phyloP scores from a whole-genome alignment of 2,888 invertebrate species.

The Seira ritae region DNA sequence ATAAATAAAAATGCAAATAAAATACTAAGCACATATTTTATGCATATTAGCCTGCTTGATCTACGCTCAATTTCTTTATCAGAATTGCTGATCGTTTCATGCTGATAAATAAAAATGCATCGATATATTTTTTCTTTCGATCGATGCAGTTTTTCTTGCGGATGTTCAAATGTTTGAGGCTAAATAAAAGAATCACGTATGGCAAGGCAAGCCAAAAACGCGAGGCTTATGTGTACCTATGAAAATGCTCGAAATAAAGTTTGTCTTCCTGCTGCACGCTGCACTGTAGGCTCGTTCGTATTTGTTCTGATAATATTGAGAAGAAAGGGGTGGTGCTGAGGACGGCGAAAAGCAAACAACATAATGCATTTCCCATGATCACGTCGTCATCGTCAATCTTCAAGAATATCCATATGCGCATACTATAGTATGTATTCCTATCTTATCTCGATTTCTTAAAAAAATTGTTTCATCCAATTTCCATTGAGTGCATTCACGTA shows the following conservation, averaged over 20 bases:
- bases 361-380: constrained; percentile 18
- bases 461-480: neutral
- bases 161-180: neutral
- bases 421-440: too few species aligned
- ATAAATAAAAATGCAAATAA: constrained; percentile 13
- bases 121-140: neutral
- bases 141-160: neutral
- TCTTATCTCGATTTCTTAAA: neutral
- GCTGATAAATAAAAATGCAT: constrained; percentile 12
- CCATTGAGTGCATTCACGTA: neutral
- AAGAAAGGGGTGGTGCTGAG: neutral
- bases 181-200: too few species aligned
- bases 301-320: too few species aligned
- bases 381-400: constrained; percentile 21
- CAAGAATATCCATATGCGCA: neutral
- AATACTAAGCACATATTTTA: too few species aligned
- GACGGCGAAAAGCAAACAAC: neutral
- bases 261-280: too few species aligned
- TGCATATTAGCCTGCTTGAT: neutral
- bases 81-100: neutral
- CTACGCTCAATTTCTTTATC: neutral
- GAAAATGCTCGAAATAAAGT: too few species aligned
- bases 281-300: too few species aligned
- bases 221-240: too few species aligned
- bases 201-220: too few species aligned